A percentile compares a stretch with the other conserved stretches of the same genome.
These are phyloP conservation scores for Eublepharis macularius DNA, from an alignment of 2,113 vertebrate genomes.

Conservation along the genomic window DNA sequence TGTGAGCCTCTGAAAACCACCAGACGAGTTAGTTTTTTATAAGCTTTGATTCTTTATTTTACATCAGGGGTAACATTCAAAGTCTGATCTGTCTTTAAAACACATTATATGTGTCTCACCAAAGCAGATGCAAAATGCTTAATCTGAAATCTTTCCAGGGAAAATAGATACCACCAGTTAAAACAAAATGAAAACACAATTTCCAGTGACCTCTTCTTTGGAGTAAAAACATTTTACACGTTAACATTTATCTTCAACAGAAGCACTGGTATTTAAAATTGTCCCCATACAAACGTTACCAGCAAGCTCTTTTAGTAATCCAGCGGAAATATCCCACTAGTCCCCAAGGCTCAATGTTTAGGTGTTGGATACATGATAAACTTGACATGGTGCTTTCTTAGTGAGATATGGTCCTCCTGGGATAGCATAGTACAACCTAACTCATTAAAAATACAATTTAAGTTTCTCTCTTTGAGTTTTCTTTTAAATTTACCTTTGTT, in stretches of 20 bases:
- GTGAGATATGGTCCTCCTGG: conserved; percentile 77
- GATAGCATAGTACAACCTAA: conserved; percentile 69
- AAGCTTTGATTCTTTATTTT: neutral
- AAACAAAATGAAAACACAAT: neutral
- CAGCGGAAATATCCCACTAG: conserved; percentile 79
- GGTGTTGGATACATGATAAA: conserved; percentile 83
- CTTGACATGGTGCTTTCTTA: conserved; percentile 73
- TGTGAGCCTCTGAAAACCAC: conserved; percentile 34
- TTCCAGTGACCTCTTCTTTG: conserved; percentile 35
- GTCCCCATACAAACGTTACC: conserved; percentile 71
- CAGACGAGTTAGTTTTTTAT: conserved; percentile 1
- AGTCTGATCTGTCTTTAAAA: conserved; percentile 57
- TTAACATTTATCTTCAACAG: conserved; percentile 72
- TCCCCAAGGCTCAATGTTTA: conserved; percentile 79
- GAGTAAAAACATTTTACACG: conserved; percentile 61
- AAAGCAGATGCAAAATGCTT: conserved; percentile 39
- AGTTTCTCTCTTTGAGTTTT: conserved; percentile 75
- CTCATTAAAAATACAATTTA: conserved; percentile 80
- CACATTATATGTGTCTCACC: conserved; percentile 9
- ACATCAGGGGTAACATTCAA: conserved; percentile 33
- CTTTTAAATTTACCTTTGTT: conserved; percentile 69
- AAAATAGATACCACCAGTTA: conserved; percentile 22
- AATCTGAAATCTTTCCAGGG: conserved; percentile 51
- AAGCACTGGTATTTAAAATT: conserved; percentile 62
- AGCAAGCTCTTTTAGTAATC: conserved; percentile 76